A percentile compares a stretch with the other conserved stretches of the same genome.
Evolutionary conservation across 1,140 invertebrate genomes (phyloP).

Genomic region (Augochlora pura): DNA sequence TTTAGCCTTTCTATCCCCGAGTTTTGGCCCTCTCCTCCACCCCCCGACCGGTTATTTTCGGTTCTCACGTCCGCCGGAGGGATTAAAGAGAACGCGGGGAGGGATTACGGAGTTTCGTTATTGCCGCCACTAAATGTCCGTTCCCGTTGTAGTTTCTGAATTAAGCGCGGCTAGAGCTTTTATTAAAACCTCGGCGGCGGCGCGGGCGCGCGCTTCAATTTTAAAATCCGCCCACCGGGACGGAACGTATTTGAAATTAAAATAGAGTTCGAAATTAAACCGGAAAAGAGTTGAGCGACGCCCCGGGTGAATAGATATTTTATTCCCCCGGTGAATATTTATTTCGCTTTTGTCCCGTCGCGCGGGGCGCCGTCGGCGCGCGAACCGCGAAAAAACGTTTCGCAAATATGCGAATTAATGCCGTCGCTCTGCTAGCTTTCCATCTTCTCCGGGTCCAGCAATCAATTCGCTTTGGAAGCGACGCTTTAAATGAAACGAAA

Average conservation of each 20-base stretch:
- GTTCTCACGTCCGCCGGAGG: slow-evolving; percentile 40
- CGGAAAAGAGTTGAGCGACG: neutral
- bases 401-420: too few species aligned
- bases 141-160: slow-evolving; percentile 37
- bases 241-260: slow-evolving; percentile 41
- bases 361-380: too few species aligned
- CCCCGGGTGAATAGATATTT: slow-evolving; percentile 11
- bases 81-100: slow-evolving; percentile 36
- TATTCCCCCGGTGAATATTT: slow-evolving; percentile 35
- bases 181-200: slow-evolving; percentile 37
- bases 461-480: too few species aligned
- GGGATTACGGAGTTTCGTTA: slow-evolving; percentile 52
- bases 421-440: too few species aligned
- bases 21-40: neutral
- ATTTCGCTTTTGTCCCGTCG: slow-evolving; percentile 4
- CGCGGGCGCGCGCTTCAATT: slow-evolving; percentile 1
- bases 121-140: slow-evolving; percentile 44
- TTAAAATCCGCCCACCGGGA: neutral
- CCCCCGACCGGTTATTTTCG: slow-evolving; percentile 39
- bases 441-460: too few species aligned
- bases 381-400: too few species aligned
- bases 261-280: slow-evolving; percentile 36
- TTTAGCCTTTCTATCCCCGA: slow-evolving; percentile 27
- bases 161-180: slow-evolving; percentile 34
- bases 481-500: too few species aligned